Evolutionary conservation across 2,888 invertebrate genomes (phyloP).

Genomic region (Gerris lacustris): DNA sequence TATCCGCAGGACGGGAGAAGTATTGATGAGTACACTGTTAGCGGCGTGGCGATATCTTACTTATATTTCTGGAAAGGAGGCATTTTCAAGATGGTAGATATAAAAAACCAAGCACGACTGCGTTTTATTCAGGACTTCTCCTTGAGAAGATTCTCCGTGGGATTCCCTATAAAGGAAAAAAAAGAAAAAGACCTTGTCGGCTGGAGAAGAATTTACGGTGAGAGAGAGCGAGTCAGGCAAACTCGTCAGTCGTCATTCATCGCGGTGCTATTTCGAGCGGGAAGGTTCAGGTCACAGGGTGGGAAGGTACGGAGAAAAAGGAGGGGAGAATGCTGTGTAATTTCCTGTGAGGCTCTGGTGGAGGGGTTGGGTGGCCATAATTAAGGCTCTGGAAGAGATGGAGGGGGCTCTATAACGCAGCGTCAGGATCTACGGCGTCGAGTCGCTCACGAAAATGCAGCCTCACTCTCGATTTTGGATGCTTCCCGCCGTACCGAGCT

Average conservation of each 20-base stretch:
- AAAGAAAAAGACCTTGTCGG: not conserved
- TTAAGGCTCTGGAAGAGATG: not conserved
- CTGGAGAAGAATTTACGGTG: not conserved
- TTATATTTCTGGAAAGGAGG: too few relatives aligned
- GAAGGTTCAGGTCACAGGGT: not conserved
- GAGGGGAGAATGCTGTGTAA: slow-evolving; percentile 5
- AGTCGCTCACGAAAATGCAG: not conserved
- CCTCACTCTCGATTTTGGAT: slow-evolving; percentile 1
- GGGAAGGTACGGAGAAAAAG: not conserved
- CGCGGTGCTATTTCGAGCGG: not conserved
- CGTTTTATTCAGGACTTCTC: not conserved
- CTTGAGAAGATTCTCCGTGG: not conserved
- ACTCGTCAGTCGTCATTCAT: slow-evolving; percentile 1
- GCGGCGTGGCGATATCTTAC: too few relatives aligned
- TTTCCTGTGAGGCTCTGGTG: not conserved
- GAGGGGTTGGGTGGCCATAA: slow-evolving; percentile 5
- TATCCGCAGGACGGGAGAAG: too few relatives aligned
- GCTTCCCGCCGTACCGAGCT: not conserved
- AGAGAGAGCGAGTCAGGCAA: not conserved
- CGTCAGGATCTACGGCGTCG: not conserved
- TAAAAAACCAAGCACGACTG: not conserved
- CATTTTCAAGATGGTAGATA: not conserved
- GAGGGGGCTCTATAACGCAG: not conserved
- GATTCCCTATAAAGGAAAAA: not conserved
- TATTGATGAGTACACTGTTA: too few relatives aligned